These are phyloP conservation scores for Gibbula magus DNA, from an alignment of 2,888 invertebrate genomes.

Conservation along the genomic window DNA sequence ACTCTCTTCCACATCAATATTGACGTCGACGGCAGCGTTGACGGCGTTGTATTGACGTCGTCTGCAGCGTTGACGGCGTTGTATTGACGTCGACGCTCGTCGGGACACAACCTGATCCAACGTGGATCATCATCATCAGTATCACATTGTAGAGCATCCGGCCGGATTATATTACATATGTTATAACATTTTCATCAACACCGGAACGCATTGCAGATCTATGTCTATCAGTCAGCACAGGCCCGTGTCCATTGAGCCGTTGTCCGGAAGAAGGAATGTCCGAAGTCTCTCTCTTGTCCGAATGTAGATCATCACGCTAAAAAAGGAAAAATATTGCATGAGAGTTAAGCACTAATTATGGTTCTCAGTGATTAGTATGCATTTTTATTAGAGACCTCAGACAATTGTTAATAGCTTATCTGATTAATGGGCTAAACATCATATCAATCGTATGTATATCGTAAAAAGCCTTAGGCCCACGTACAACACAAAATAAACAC, in stretches of 20 bases:
- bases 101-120: too few species aligned
- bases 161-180: neutral
- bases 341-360: too few species aligned
- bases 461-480: too few species aligned
- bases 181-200: neutral
- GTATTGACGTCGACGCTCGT: neutral
- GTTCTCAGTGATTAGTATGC: too few species aligned
- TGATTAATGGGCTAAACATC: too few species aligned
- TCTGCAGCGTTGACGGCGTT: neutral
- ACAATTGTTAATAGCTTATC: too few species aligned
- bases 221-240: neutral
- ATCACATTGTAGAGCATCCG: slow-evolving; percentile 2
- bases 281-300: neutral
- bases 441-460: too few species aligned
- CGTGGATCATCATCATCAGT: neutral
- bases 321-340: neutral
- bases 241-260: neutral
- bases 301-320: neutral
- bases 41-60: neutral
- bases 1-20: neutral
- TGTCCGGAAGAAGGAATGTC: slow-evolving; percentile 7
- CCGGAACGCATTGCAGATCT: neutral
- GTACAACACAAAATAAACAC: too few species aligned
- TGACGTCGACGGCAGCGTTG: neutral
- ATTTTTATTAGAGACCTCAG: too few species aligned